Evolutionary conservation across 2,797 vertebrate genomes (phyloP), one percentile per base, ranked within the genome.

Genomic region (Macropodus opercularis): DNA sequence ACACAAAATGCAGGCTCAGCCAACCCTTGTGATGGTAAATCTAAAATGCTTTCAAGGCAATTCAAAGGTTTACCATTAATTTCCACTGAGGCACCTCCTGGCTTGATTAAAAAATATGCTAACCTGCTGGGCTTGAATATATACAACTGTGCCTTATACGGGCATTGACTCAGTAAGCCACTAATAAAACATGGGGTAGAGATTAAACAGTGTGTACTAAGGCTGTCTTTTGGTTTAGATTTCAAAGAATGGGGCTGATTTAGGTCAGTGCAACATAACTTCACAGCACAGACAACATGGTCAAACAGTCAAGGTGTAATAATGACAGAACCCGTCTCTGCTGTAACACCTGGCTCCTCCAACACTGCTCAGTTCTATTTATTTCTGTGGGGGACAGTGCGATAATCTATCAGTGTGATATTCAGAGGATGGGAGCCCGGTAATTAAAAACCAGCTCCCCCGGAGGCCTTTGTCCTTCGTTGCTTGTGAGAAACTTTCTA

Each of bases 371-470:
- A 47, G 68, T 52, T 29, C 71, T 66, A 43, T 59, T 80, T 38
- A 72, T 62, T 81, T 75, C 42, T 53, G 41, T 34, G 34, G 52
- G 52, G 70, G 51, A 64, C 63, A 26, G 29, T 36, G 27, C 58
- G 56, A 70, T 75, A 69, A 84, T 84, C 71, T 67, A 73, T 75
- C 71, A 41, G 57, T 68, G 64, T 77, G 70, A 78, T 82, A 84
- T 85, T 76, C 80, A 81, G 66, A 75, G 69, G 66, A 87, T 32
- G 52, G 64, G 62, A 69, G 77, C 65, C 21, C 21, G 17, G 76
- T 86, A 87, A 90, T 89, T 89, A 87, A 87, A 86, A 79, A 81
- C 56, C 77, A 77, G 72, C 66, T 68, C 59, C 71, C 77, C 78
- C 47, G 3, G 63, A 77, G 80, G 75, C 71, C 71, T 85, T 79